phyloP scores from a whole-genome alignment of 2,797 vertebrate species.

The Xyrichtys novacula region DNA sequence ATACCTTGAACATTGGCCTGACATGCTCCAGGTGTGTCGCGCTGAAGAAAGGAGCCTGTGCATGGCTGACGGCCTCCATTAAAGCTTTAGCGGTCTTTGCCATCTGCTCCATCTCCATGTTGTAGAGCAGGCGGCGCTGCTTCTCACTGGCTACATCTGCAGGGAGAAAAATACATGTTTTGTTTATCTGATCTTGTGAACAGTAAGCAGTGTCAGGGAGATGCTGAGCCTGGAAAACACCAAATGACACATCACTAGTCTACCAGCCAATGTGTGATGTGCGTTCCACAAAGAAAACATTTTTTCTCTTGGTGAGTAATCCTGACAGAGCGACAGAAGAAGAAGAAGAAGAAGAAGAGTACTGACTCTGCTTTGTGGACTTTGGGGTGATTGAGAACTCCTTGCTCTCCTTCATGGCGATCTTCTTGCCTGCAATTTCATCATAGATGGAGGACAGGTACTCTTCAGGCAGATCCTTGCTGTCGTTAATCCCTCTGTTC shows the following conservation, averaged over 20 bases:
- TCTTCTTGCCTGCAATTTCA: constrained; percentile 97
- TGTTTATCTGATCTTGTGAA: constrained; percentile 4
- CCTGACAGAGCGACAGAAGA: not conserved
- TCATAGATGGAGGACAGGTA: constrained; percentile 96
- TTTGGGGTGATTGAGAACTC: constrained; percentile 93
- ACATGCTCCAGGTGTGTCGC: constrained; percentile 97
- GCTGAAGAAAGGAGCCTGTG: constrained; percentile 95
- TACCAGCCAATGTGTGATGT: not conserved
- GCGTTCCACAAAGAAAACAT: not conserved
- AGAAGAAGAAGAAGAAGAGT: not conserved
- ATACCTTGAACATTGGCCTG: constrained; percentile 97
- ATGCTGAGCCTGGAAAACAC: not conserved
- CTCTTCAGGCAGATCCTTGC: constrained; percentile 96
- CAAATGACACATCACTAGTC: not conserved
- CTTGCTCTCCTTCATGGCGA: constrained; percentile 96
- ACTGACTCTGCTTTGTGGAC: constrained; percentile 93
- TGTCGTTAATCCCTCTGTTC: constrained; percentile 98
- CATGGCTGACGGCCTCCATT: constrained; percentile 98
- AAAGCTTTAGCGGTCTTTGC: constrained; percentile 97
- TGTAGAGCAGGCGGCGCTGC: constrained; percentile 94
- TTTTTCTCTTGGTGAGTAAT: not conserved
- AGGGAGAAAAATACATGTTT: not conserved
- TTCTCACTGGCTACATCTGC: constrained; percentile 93
- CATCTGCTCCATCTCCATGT: constrained; percentile 99
- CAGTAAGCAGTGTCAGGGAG: not conserved